These are phyloP conservation scores for Neogobius melanostomus DNA, from an alignment of 2,113 vertebrate genomes.

Conservation along the genomic window DNA sequence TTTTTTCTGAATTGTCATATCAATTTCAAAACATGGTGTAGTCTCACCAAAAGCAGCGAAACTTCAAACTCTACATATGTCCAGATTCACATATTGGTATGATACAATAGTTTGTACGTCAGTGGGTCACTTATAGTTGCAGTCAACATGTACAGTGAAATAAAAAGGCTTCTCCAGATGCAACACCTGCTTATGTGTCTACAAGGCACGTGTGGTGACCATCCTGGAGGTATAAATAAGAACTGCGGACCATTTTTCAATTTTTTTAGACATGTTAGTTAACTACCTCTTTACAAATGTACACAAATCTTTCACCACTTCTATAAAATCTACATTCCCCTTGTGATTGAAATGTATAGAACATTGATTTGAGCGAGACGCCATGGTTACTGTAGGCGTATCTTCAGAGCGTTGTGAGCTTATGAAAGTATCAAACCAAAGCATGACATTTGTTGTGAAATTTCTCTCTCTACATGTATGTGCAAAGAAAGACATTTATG, in stretches of 20 bases:
- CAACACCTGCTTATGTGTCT: slow-evolving; percentile 67
- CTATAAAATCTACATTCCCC: slow-evolving; percentile 59
- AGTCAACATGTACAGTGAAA: slow-evolving; percentile 37
- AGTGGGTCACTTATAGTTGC: slow-evolving; percentile 25
- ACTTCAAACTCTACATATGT: slow-evolving; percentile 34
- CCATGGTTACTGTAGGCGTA: background rate
- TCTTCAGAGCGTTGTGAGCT: slow-evolving; percentile 21
- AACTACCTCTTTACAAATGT: slow-evolving; percentile 59
- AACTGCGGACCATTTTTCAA: slow-evolving; percentile 49
- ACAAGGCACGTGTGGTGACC: slow-evolving; percentile 76
- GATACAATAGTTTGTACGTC: slow-evolving; percentile 17
- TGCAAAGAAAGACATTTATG: slow-evolving; percentile 48
- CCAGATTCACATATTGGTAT: slow-evolving; percentile 34
- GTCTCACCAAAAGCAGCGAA: slow-evolving; percentile 59
- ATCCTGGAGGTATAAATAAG: slow-evolving; percentile 74
- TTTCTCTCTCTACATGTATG: slow-evolving; percentile 40
- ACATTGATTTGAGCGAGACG: slow-evolving; percentile 7
- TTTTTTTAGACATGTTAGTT: slow-evolving; percentile 55
- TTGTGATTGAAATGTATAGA: slow-evolving; percentile 46
- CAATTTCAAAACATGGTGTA: slow-evolving; percentile 40
- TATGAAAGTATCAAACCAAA: background rate
- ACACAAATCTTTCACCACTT: slow-evolving; percentile 55
- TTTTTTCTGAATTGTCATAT: slow-evolving; percentile 17
- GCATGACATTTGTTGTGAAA: background rate
- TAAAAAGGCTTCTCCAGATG: slow-evolving; percentile 66